Conservation (phyloP, 2,888 invertebrate species). For the Incurvaria masculella region DNA sequence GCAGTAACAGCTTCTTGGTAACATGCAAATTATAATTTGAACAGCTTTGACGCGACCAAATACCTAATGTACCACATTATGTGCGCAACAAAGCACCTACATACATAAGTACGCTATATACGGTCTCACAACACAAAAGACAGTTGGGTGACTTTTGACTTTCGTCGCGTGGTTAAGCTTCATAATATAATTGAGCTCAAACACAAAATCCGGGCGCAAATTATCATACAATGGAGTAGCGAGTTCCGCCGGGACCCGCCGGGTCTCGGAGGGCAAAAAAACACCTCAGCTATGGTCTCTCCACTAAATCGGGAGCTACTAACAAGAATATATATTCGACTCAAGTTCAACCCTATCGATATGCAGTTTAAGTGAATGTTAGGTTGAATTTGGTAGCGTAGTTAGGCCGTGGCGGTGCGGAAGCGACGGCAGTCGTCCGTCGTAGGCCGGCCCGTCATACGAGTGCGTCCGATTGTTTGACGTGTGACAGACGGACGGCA, state of each 20-base stretch:
- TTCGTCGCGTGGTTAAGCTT: constrained; percentile 45
- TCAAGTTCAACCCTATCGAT: not conserved
- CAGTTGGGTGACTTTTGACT: constrained; percentile 52
- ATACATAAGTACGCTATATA: too few relatives aligned
- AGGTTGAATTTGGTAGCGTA: not conserved
- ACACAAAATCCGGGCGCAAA: constrained; percentile 53
- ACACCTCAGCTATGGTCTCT: constrained; percentile 20
- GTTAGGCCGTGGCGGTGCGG: not conserved
- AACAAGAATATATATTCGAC: too few relatives aligned
- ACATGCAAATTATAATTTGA: too few relatives aligned
- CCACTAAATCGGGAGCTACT: not conserved
- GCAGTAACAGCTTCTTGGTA: too few relatives aligned
- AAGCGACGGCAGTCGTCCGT: constrained; percentile 46
- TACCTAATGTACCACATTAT: too few relatives aligned
- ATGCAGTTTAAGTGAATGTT: not conserved
- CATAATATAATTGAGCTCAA: constrained; percentile 56
- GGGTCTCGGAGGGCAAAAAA: constrained; percentile 53
- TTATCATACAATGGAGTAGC: constrained; percentile 54
- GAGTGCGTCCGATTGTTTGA: constrained; percentile 47
- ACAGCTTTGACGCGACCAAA: too few relatives aligned
- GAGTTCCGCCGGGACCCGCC: constrained; percentile 50
- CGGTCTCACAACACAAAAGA: constrained; percentile 30
- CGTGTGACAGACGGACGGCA: constrained; percentile 49
- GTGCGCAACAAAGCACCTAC: too few relatives aligned
- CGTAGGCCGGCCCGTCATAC: constrained; percentile 48